Percentiles rank a stretch among this genome's conserved stretches.
phyloP scores from a whole-genome alignment of 2,113 vertebrate genomes.

The Rhinolophus ferrumequinum region DNA sequence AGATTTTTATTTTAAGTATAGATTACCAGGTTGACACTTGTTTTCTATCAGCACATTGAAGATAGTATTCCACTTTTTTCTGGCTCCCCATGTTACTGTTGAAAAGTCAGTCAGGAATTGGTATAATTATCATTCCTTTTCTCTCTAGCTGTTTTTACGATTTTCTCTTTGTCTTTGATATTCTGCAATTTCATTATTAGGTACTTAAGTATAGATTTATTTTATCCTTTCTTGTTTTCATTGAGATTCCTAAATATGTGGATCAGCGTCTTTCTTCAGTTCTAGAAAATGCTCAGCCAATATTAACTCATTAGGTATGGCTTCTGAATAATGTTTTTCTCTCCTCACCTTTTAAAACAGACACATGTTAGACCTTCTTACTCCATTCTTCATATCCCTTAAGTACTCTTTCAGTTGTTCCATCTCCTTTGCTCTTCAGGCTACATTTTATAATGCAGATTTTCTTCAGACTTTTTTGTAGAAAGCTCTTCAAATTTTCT shows the following conservation, averaged over 20 bases:
- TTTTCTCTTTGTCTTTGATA: conserved; percentile 44
- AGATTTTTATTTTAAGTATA: conserved; percentile 1
- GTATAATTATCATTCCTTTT: conserved; percentile 3
- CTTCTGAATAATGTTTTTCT: not conserved
- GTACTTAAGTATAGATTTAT: not conserved
- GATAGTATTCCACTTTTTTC: not conserved
- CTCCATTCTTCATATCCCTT: not conserved
- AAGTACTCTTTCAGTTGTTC: not conserved
- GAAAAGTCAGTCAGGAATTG: conserved; percentile 25
- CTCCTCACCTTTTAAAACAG: conserved; percentile 30
- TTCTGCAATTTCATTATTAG: not conserved
- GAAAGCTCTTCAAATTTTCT: not conserved
- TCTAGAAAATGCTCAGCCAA: conserved; percentile 43
- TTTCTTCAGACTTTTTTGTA: not conserved
- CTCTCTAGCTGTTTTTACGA: conserved; percentile 15
- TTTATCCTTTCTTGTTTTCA: not conserved
- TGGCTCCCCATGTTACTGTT: not conserved
- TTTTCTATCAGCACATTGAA: conserved; percentile 42
- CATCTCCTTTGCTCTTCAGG: not conserved
- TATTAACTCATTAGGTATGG: conserved; percentile 5
- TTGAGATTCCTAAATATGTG: not conserved
- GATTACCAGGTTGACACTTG: not conserved
- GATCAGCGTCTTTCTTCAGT: not conserved
- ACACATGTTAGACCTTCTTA: not conserved
- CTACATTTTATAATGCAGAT: not conserved